Percentiles rank a stretch among this genome's conserved stretches.
Evolutionary conservation across 1,140 invertebrate genomes (phyloP).

Genomic region (Oedothorax gibbosus): DNA sequence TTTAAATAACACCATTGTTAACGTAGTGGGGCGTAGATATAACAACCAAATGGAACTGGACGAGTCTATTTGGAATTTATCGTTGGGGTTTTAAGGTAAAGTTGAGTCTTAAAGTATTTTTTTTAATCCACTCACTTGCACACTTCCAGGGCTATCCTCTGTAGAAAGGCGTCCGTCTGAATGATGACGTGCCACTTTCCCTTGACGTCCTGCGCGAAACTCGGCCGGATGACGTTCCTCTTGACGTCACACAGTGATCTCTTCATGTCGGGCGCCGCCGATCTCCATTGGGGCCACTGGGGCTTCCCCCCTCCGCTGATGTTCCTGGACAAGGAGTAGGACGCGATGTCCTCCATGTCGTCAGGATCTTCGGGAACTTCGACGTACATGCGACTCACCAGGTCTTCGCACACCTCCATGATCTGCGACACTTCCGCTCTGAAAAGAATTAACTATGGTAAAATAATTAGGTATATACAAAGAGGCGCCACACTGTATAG

Average conservation of each 20-base stretch:
- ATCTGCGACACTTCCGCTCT: slow-evolving; percentile 56
- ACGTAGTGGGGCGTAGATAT: too few species aligned
- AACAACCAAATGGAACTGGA: too few species aligned
- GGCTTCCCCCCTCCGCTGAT: slow-evolving; percentile 6
- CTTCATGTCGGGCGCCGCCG: neutral
- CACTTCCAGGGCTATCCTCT: slow-evolving; percentile 54
- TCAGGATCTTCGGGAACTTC: slow-evolving; percentile 48
- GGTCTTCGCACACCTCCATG: slow-evolving; percentile 59
- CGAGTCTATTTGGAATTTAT: too few species aligned
- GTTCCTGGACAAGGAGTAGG: slow-evolving; percentile 50
- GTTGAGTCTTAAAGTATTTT: too few species aligned
- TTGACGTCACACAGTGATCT: slow-evolving; percentile 50
- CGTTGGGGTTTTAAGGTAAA: too few species aligned
- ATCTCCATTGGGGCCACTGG: slow-evolving; percentile 19
- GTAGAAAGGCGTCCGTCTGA: slow-evolving; percentile 58
- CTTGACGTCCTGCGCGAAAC: slow-evolving; percentile 60
- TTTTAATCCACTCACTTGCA: slow-evolving; percentile 50
- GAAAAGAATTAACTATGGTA: slow-evolving; percentile 2
- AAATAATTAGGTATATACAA: neutral
- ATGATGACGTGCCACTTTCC: slow-evolving; percentile 62
- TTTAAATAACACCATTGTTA: too few species aligned
- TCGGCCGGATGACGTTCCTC: slow-evolving; percentile 40
- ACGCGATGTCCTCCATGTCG: slow-evolving; percentile 48
- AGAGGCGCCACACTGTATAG: neutral
- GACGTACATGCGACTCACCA: slow-evolving; percentile 51